A percentile compares a stretch with the other conserved stretches of the same genome.
Conservation (phyloP, 2,113 vertebrate genomes). For the Malurus melanocephalus region DNA sequence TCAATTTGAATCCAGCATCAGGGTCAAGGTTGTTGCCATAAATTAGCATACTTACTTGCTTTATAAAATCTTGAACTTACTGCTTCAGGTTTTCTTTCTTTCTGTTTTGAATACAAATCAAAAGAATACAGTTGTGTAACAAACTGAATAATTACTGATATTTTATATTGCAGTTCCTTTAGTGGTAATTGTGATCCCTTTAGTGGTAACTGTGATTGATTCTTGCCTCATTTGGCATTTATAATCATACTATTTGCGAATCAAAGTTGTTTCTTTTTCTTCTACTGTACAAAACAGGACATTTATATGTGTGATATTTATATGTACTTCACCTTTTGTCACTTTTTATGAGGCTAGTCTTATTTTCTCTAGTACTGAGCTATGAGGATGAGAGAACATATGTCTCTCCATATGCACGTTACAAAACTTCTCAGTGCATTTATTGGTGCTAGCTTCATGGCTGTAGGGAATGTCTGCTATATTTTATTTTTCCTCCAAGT, state of each 20-base stretch:
- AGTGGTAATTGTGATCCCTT: neutral
- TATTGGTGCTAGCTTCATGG: conserved; percentile 70
- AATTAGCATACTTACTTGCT: neutral
- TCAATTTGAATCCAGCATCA: neutral
- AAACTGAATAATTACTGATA: neutral
- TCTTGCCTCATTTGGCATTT: neutral
- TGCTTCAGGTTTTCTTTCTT: neutral
- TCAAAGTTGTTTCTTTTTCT: neutral
- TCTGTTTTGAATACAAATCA: neutral
- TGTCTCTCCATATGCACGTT: conserved; percentile 77
- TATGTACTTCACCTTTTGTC: conserved; percentile 69
- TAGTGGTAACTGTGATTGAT: neutral
- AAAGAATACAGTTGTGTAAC: neutral
- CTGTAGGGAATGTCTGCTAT: conserved; percentile 75
- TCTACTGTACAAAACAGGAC: conserved; percentile 52
- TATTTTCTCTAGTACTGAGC: conserved; percentile 69
- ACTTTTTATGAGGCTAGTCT: conserved; percentile 69
- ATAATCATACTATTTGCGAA: neutral
- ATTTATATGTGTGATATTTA: conserved; percentile 61
- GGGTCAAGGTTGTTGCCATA: neutral
- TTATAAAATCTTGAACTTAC: neutral
- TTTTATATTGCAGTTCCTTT: neutral
- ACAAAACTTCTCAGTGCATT: conserved; percentile 70
- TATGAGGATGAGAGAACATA: conserved; percentile 75
- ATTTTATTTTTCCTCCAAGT: conserved; percentile 75